These are phyloP conservation scores for Synodontis membranacea DNA, from an alignment of 2,113 vertebrate species.

Conservation along the genomic window DNA sequence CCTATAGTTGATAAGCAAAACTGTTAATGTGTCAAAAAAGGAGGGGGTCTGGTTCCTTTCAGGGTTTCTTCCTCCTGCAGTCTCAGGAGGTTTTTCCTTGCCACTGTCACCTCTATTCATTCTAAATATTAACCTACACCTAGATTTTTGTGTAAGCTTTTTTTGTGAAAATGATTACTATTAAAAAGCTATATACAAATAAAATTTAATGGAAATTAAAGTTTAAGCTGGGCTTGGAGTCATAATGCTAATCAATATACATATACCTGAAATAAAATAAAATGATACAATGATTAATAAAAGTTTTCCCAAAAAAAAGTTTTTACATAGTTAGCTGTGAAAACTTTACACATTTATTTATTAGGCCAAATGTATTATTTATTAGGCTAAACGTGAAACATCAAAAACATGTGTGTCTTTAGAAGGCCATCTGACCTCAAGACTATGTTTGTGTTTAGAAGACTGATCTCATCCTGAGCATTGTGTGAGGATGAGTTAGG, in stretches of 20 bases:
- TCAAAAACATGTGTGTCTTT: too few species aligned
- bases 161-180: too few species aligned
- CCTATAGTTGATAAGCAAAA: conserved; percentile 14
- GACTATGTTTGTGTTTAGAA: too few species aligned
- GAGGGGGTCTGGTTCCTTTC: not conserved
- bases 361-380: too few species aligned
- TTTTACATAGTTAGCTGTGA: not conserved
- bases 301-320: too few species aligned
- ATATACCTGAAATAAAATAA: not conserved
- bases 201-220: too few species aligned
- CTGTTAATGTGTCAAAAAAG: not conserved
- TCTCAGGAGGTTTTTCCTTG: not conserved
- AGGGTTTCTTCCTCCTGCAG: not conserved
- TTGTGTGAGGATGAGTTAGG: not conserved
- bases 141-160: not conserved
- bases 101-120: not conserved
- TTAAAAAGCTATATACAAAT: not conserved
- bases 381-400: not conserved
- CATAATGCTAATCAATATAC: not conserved
- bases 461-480: not conserved
- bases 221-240: not conserved
- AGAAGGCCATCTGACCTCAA: too few species aligned
- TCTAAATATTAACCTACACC: not conserved
- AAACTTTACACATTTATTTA: too few species aligned
- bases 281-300: not conserved